A percentile compares a stretch with the other conserved stretches of the same genome.
These are phyloP conservation scores for Eptesicus fuscus DNA, from an alignment of 2,113 vertebrate species.

Conservation along the genomic window DNA sequence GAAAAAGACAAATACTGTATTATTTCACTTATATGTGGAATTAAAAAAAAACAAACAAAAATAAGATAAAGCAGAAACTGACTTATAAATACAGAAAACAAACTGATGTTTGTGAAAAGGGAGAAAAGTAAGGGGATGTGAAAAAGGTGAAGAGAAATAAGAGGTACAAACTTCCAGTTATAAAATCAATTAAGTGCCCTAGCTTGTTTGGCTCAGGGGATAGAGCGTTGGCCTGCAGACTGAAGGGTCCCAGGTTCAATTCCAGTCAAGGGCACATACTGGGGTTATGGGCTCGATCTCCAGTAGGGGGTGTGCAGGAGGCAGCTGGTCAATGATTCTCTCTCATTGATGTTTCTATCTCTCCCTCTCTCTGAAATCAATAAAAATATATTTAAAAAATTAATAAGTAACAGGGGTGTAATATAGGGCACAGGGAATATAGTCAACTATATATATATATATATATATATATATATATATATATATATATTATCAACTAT, in stretches of 20 bases:
- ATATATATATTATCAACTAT: too few species aligned
- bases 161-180: not conserved
- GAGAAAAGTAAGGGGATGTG: not conserved
- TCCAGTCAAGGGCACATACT: too few species aligned
- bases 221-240: too few species aligned
- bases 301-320: too few species aligned
- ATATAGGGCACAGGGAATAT: not conserved
- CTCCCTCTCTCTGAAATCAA: too few species aligned
- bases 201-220: too few species aligned
- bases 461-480: too few species aligned
- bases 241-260: too few species aligned
- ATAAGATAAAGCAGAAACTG: not conserved
- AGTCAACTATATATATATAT: not conserved
- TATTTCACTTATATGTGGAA: not conserved
- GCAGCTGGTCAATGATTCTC: too few species aligned
- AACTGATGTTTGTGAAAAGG: not conserved
- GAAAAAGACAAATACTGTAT: not conserved
- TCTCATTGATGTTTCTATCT: too few species aligned
- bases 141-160: not conserved
- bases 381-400: too few species aligned
- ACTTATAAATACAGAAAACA: not conserved
- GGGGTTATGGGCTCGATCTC: too few species aligned
- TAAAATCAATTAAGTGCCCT: not conserved
- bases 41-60: not conserved
- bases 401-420: not conserved